Percentiles rank a stretch among this genome's conserved stretches.
phyloP scores from a whole-genome alignment of 2,113 vertebrate species.

The Phainopepla nitens region DNA sequence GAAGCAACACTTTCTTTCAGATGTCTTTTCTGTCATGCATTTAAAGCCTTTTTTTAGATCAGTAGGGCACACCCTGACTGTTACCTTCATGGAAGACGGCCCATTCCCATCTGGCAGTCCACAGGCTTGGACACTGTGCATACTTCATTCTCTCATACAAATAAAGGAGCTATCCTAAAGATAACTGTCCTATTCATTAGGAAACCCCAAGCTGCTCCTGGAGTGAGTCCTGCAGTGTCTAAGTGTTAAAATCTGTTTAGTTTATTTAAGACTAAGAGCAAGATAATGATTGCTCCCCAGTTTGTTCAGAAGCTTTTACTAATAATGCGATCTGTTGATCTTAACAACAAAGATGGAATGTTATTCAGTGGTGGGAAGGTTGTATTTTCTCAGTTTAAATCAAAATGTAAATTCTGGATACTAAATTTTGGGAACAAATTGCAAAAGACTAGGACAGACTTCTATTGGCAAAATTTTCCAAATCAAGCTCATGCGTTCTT shows the following conservation, averaged over 20 bases:
- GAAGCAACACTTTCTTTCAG: no score
- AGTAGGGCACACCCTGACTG: fast-evolving
- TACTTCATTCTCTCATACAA: not conserved
- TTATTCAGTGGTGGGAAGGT: not conserved
- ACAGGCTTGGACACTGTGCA: fast-evolving
- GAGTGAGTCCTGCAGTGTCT: not conserved
- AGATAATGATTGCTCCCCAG: not conserved
- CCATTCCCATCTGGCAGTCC: not conserved
- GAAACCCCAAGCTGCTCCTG: not conserved
- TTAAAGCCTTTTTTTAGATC: no score
- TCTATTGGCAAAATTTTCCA: not conserved
- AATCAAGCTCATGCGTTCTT: not conserved
- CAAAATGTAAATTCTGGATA: not conserved
- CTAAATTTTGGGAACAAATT: not conserved
- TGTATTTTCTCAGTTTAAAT: not conserved
- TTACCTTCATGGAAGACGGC: not conserved
- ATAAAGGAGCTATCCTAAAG: not conserved
- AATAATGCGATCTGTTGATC: not conserved
- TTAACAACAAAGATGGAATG: not conserved
- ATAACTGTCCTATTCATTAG: not conserved
- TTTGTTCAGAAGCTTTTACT: not conserved
- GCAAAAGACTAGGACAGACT: not conserved
- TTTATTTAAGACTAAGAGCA: not conserved
- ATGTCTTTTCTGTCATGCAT: no score
- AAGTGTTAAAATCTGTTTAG: not conserved